Percentiles rank a stretch among this genome's conserved stretches.
These are phyloP conservation scores for Ctenodactylus gundi DNA, from an alignment of 2,113 vertebrate species.

Conservation along the genomic window DNA sequence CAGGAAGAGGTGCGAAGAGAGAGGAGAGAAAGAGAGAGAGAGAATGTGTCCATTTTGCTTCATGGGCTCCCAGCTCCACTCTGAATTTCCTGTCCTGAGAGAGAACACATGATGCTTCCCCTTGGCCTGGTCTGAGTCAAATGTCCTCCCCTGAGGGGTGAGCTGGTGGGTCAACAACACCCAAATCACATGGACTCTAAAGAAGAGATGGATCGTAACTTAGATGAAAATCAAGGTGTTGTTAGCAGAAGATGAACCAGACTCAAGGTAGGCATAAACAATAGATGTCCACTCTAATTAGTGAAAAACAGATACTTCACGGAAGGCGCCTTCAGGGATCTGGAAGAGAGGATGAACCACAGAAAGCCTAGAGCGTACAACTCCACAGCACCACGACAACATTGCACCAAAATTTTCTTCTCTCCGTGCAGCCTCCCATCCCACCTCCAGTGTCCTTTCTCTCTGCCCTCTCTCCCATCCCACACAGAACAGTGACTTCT, in stretches of 20 bases:
- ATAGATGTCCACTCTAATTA: conserved; percentile 26
- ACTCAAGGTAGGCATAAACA: neutral
- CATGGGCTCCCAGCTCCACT: neutral
- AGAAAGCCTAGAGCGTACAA: neutral
- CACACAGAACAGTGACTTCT: neutral
- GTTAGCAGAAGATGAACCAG: conserved; percentile 30
- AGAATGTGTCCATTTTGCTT: neutral
- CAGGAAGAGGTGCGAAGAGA: too few relatives aligned
- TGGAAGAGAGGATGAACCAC: neutral
- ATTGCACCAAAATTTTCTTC: neutral
- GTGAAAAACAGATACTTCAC: conserved; percentile 24
- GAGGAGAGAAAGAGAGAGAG: neutral
- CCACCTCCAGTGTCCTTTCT: neutral
- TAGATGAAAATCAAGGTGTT: conserved; percentile 43
- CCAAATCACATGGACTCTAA: neutral
- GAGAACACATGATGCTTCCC: neutral
- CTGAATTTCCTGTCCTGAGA: neutral
- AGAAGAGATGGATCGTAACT: neutral
- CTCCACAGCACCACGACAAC: rapidly evolving
- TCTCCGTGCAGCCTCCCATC: neutral
- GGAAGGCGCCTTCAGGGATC: neutral
- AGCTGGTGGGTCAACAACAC: neutral
- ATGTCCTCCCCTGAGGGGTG: neutral
- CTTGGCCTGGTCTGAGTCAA: neutral
- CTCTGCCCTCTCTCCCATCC: neutral